A percentile compares a stretch with the other conserved stretches of the same genome.
phyloP scores from a whole-genome alignment of 2,113 vertebrate species.

The Cettia cetti region DNA sequence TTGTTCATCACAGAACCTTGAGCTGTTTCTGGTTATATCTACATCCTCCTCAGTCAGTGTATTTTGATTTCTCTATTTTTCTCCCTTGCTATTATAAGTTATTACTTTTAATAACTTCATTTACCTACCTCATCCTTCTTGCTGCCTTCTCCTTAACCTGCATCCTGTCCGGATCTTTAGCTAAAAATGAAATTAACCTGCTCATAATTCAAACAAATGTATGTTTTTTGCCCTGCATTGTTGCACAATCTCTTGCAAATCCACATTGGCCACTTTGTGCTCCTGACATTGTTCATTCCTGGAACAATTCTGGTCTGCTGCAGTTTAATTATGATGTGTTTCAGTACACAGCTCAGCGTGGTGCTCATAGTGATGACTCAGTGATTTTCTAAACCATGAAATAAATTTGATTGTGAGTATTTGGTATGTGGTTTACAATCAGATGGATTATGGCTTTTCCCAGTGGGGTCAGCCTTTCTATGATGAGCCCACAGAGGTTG shows the following conservation, averaged over 20 bases:
- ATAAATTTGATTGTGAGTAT: not conserved
- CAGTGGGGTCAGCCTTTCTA: not conserved
- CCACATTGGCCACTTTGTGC: not conserved
- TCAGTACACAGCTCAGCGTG: not conserved
- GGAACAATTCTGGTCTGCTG: not conserved
- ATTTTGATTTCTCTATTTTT: not conserved
- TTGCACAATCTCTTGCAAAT: not conserved
- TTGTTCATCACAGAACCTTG: not conserved
- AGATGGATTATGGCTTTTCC: not conserved
- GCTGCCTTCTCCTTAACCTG: not conserved
- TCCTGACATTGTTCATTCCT: not conserved
- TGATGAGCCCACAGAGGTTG: not conserved
- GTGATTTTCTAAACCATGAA: constrained; percentile 11
- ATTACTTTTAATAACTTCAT: not conserved
- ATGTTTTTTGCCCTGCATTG: not conserved
- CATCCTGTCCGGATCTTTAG: not conserved
- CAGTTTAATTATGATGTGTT: not conserved
- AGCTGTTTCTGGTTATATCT: not conserved
- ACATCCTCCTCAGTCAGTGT: not conserved
- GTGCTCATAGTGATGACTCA: not conserved
- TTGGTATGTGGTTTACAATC: not conserved
- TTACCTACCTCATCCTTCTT: not conserved
- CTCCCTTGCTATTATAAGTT: not conserved
- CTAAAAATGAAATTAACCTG: not conserved
- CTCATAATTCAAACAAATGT: not conserved